Conservation (phyloP, 2,797 vertebrate genomes). For the Ciconia nigra region DNA sequence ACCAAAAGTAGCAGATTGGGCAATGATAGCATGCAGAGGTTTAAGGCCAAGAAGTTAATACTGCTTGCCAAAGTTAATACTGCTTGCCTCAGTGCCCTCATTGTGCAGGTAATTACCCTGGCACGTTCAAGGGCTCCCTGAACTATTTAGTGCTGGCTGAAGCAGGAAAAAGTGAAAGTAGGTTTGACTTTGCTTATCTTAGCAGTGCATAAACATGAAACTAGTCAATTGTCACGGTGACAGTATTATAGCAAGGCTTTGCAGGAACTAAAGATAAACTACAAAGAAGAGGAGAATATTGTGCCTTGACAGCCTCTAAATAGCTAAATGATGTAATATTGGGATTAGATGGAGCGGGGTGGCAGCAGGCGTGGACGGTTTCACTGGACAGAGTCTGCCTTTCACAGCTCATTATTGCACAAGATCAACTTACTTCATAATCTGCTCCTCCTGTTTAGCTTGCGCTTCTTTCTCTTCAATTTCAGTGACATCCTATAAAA, state of each 20-base stretch:
- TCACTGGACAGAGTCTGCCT: background rate
- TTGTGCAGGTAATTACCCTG: background rate
- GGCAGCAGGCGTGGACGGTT: background rate
- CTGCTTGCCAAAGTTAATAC: background rate
- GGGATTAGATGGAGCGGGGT: background rate
- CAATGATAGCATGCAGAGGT: accelerated
- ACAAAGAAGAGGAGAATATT: background rate
- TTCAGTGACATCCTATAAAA: slow-evolving; percentile 89
- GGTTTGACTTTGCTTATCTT: background rate
- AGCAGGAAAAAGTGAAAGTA: background rate
- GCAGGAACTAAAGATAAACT: background rate
- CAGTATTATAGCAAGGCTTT: background rate
- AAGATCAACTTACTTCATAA: slow-evolving; percentile 84
- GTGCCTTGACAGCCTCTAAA: background rate
- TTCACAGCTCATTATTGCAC: background rate
- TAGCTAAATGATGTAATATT: accelerated
- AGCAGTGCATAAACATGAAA: background rate
- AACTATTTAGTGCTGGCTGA: background rate
- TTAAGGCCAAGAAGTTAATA: background rate
- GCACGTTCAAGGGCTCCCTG: background rate
- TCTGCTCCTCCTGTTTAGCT: slow-evolving; percentile 88
- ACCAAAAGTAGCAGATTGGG: background rate
- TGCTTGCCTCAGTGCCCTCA: background rate
- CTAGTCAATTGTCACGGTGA: background rate
- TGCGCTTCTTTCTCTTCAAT: slow-evolving; percentile 87